Evolutionary conservation across 2,888 invertebrate genomes (phyloP).

Genomic region (Myathropa florea): DNA sequence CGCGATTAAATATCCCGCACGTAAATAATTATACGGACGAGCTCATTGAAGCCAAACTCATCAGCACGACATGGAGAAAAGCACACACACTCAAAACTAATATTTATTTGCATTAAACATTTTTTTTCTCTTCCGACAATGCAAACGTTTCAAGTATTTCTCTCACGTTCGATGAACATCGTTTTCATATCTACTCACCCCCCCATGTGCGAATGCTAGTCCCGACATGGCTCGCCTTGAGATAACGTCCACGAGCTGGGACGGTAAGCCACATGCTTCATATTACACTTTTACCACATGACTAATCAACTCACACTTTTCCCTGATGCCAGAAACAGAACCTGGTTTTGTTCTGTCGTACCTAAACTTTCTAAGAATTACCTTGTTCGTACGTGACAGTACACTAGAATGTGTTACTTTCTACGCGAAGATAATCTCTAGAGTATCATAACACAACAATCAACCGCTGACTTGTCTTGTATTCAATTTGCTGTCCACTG

Average conservation of each 20-base stretch:
- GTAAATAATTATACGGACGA: neutral
- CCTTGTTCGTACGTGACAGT: constrained; percentile 4
- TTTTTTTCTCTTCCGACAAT: neutral
- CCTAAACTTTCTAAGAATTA: constrained; percentile 21
- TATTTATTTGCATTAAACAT: neutral
- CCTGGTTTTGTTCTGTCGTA: neutral
- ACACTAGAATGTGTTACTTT: constrained; percentile 50
- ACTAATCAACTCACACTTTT: neutral
- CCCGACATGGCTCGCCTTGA: neutral
- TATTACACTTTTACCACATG: neutral
- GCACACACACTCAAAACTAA: neutral
- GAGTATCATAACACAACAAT: constrained; percentile 32
- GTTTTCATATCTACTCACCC: neutral
- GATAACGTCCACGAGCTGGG: neutral
- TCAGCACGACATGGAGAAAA: neutral
- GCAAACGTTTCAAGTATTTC: neutral
- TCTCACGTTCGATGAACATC: neutral
- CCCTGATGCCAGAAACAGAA: neutral
- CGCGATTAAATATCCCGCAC: too few species aligned
- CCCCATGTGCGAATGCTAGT: too few species aligned
- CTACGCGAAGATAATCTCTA: constrained; percentile 50
- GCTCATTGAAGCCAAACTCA: neutral
- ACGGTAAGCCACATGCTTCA: neutral
- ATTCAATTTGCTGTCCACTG: constrained; percentile 11
- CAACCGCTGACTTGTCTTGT: constrained; percentile 8